Conservation (phyloP, 2,113 vertebrate species). For the Microtus montanus region DNA sequence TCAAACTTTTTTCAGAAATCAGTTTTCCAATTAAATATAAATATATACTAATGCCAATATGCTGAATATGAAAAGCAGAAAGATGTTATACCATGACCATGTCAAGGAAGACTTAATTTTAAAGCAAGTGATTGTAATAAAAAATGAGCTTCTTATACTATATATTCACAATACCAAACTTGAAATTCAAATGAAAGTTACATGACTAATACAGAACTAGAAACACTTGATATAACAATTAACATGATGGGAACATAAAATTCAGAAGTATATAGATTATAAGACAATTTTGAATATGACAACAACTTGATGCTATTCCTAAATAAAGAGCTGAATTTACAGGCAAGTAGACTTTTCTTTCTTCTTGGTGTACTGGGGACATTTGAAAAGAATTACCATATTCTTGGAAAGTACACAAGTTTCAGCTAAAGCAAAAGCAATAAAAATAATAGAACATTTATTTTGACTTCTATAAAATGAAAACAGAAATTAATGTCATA, state of each 20-base stretch:
- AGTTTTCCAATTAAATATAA: neutral
- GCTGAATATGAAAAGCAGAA: neutral
- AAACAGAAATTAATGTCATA: neutral
- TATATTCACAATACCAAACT: neutral
- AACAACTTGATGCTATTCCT: neutral
- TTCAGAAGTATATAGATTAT: neutral
- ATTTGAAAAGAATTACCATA: neutral
- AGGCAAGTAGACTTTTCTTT: neutral
- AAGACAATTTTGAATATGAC: neutral
- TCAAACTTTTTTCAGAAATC: neutral
- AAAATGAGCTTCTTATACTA: neutral
- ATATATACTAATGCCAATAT: too few species aligned
- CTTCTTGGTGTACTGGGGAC: neutral
- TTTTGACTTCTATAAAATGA: neutral
- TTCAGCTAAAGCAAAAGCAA: neutral
- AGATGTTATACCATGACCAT: fast-evolving
- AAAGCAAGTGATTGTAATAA: neutral
- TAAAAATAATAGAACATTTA: neutral
- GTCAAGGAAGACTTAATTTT: neutral
- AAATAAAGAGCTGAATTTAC: too few species aligned
- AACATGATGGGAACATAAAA: neutral
- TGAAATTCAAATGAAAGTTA: neutral
- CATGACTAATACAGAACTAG: neutral
- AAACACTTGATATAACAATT: neutral
- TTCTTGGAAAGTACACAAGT: neutral